Conservation (phyloP, 1,140 invertebrate species). For the Brachionus paranguensis region DNA sequence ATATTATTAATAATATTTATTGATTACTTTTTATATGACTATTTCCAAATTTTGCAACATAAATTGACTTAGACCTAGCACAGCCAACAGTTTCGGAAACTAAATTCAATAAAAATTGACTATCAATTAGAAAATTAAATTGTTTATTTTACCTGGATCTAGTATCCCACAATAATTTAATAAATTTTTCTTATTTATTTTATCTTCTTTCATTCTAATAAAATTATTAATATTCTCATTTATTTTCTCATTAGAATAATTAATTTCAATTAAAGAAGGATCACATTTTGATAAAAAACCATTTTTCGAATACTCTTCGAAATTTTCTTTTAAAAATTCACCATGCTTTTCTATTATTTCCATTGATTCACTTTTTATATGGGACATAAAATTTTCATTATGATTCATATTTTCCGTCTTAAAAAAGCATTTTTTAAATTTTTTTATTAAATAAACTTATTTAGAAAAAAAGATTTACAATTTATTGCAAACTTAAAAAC, state of each 20-base stretch:
- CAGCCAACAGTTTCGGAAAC: constrained; percentile 2
- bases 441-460: background rate
- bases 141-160: background rate
- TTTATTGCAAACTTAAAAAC: constrained; percentile 18
- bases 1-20: background rate
- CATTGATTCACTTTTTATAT: background rate
- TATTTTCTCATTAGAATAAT: background rate
- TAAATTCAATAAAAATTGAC: background rate
- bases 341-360: background rate
- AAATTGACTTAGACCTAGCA: constrained; percentile 14
- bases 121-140: background rate
- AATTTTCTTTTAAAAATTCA: background rate
- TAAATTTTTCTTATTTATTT: constrained; percentile 14
- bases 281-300: background rate
- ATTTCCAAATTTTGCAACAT: constrained; percentile 35
- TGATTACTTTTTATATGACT: constrained; percentile 35
- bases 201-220: background rate
- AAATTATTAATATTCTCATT: background rate
- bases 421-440: background rate
- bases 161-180: constrained; percentile 25
- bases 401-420: background rate
- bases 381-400: background rate
- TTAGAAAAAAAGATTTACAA: background rate
- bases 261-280: background rate
- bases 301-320: background rate